Percentiles rank a stretch among this genome's conserved stretches.
phyloP scores from a whole-genome alignment of 2,888 invertebrate genomes.

The Euplexia lucipara region DNA sequence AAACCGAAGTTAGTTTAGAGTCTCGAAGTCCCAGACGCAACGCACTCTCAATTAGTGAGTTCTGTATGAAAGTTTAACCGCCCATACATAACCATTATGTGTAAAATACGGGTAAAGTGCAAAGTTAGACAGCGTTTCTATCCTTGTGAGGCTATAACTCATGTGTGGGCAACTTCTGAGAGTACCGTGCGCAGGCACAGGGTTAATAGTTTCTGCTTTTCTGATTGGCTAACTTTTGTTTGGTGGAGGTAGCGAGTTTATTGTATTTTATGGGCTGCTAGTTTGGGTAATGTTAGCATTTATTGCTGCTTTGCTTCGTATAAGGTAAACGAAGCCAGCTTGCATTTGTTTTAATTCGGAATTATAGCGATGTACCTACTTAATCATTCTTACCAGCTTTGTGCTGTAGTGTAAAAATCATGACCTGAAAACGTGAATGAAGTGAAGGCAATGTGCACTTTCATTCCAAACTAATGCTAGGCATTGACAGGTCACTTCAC shows the following conservation, averaged over 20 bases:
- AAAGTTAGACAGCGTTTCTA: constrained; percentile 88
- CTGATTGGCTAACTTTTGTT: constrained; percentile 41
- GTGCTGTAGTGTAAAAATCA: too few species aligned
- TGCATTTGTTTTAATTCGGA: neutral
- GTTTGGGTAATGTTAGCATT: neutral
- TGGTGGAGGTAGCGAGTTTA: constrained; percentile 1
- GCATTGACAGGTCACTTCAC: too few species aligned
- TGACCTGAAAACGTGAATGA: too few species aligned
- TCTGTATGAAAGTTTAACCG: constrained; percentile 82
- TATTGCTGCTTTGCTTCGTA: neutral
- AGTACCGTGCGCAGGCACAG: constrained; percentile 74
- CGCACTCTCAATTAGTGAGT: constrained; percentile 87
- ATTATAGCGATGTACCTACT: neutral
- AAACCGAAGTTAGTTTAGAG: constrained; percentile 59
- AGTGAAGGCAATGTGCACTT: too few species aligned
- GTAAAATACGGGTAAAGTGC: constrained; percentile 90
- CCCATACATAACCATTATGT: constrained; percentile 88
- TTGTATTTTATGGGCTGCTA: constrained; percentile 21
- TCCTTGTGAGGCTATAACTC: constrained; percentile 89
- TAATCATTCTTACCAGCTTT: neutral
- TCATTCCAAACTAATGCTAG: too few species aligned
- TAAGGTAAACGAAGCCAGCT: neutral
- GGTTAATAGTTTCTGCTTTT: constrained; percentile 30
- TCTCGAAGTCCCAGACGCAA: constrained; percentile 74
- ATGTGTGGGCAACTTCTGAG: constrained; percentile 85